A percentile compares a stretch with the other conserved stretches of the same genome.
phyloP scores from a whole-genome alignment of 2,113 vertebrate genomes.

The Megalops atlanticus region DNA sequence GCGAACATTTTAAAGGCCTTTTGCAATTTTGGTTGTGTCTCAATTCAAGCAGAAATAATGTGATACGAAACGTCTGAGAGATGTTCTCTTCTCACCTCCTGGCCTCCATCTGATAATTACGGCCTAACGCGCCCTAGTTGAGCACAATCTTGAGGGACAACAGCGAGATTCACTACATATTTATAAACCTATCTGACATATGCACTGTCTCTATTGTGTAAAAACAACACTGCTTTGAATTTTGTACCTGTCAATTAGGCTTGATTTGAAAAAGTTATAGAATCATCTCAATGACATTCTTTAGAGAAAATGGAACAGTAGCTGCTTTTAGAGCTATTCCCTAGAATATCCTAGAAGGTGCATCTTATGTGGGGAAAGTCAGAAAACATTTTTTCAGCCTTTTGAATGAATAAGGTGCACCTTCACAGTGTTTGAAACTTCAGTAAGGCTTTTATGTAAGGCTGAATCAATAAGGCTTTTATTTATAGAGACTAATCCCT shows the following conservation, averaged over 20 bases:
- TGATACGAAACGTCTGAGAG: background rate
- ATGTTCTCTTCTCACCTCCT: background rate
- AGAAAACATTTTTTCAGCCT: too few relatives aligned
- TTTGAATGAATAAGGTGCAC: too few relatives aligned
- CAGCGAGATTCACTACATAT: background rate
- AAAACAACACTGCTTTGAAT: background rate
- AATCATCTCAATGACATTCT: too few relatives aligned
- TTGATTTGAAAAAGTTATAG: background rate
- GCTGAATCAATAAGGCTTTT: background rate
- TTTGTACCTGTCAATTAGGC: background rate
- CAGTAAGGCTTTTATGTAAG: background rate
- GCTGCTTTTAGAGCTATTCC: too few relatives aligned
- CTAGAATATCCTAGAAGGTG: too few relatives aligned
- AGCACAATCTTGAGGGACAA: slow-evolving; percentile 4
- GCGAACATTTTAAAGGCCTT: background rate
- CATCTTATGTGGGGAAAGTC: too few relatives aligned
- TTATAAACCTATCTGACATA: background rate
- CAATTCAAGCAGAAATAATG: slow-evolving; percentile 5
- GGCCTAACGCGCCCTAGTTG: background rate
- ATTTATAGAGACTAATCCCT: background rate
- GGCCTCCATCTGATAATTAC: background rate
- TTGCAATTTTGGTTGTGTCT: background rate
- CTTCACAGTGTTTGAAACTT: too few relatives aligned
- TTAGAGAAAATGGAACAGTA: too few relatives aligned
- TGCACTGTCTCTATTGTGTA: background rate